Base-by-base conservation (phyloP, 2,113 vertebrate genomes). In the Morphnarchus princeps region DNA sequence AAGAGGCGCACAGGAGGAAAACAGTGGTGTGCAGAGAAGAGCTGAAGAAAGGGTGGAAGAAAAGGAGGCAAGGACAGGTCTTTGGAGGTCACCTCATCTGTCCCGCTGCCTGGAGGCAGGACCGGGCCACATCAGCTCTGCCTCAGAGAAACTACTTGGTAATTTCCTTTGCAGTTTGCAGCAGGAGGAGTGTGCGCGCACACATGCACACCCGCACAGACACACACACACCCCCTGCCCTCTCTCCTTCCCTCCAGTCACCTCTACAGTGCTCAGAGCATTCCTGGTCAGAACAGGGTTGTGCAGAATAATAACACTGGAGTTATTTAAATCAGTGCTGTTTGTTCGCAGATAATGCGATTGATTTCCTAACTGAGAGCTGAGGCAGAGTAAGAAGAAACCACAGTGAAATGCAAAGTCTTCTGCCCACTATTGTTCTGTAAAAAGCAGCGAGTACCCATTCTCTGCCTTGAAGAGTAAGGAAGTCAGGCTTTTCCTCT, bases 41-140 rank as follows among this genome's bases (percentile, higher is more conserved):
- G 38, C 55, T 1, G 73, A 3, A 19, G 45, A 15, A 45, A 40
- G 49, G 16, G 16, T 6, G 47, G 50, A 58, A 49, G 69, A 49
- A 55, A 54, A 15, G 1, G 0, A 1, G 7, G 67, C 2, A 1
- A 65, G 45, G 77, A 43, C 0, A 0, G 34, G 5, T 8, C 31
- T 20, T 7, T 18, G 28, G 70, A 34, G 67, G 79, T 40, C 89
- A 22, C 78, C 7, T 6, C 34, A 0, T 3, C 34, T 2, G 19
- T 45, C 38, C 40, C 9, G 40, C 65, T 6, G 49, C 45, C 28
- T 3, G 13, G 25, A 12, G 55, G 9, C 42, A 11, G 57, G 11
- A 50, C 19, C 18, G 4, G 17, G 55, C 29, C 17, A 6, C 16
- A 0, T 5, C 34, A 11, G 45, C 42, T 22, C 45, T 26, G 10